These are phyloP conservation scores for Promerops cafer DNA, from an alignment of 2,113 vertebrate genomes.

Conservation along the genomic window DNA sequence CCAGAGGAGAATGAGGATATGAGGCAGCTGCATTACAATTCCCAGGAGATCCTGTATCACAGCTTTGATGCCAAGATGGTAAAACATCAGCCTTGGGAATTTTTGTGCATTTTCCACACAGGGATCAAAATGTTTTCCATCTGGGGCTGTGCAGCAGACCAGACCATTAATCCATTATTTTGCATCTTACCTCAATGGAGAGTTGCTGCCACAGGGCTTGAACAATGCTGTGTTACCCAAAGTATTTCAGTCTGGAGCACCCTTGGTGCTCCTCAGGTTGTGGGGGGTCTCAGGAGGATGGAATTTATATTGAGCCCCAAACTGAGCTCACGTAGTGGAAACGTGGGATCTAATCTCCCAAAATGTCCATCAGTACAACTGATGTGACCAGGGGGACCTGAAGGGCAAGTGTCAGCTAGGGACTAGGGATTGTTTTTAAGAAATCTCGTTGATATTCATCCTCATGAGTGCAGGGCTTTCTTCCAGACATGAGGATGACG, in stretches of 20 bases:
- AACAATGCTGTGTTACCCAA: not conserved
- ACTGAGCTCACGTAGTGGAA: not conserved
- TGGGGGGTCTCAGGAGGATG: not conserved
- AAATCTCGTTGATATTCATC: not conserved
- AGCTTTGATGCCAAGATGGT: not conserved
- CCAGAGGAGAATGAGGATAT: not conserved
- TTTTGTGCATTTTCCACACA: not conserved
- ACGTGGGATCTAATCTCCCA: not conserved
- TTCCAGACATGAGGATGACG: not conserved
- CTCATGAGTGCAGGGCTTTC: not conserved
- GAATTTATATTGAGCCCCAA: not conserved
- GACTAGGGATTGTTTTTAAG: not conserved
- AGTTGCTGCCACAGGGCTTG: not conserved
- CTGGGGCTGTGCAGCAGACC: not conserved
- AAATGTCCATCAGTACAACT: not conserved
- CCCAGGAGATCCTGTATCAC: not conserved
- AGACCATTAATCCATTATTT: not conserved
- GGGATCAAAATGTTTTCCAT: not conserved
- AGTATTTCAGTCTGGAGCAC: not conserved
- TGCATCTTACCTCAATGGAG: not conserved
- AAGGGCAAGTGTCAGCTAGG: not conserved
- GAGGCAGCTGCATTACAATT: not conserved
- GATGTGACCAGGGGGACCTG: not conserved
- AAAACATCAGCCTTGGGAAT: not conserved
- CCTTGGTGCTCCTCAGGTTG: accelerated